phyloP scores from a whole-genome alignment of 2,113 vertebrate species.

The Poicephalus gulielmi region DNA sequence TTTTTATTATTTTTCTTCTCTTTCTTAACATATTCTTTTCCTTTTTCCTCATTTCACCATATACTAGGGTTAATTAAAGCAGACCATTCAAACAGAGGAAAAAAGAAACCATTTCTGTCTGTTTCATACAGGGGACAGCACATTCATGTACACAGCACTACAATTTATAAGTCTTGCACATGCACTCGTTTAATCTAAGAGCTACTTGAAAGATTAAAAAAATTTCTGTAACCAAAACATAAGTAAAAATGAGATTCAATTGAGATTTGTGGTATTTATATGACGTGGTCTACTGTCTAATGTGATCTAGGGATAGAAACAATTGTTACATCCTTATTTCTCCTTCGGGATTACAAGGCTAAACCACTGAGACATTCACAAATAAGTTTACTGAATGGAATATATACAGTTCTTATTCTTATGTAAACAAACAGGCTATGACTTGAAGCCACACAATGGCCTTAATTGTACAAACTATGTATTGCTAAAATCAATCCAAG shows the following conservation, averaged over 20 bases:
- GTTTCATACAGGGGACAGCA: not conserved
- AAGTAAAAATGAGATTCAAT: not conserved
- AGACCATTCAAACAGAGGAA: not conserved
- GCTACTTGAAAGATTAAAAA: not conserved
- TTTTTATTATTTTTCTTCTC: not conserved
- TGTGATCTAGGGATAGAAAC: not conserved
- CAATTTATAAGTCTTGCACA: not conserved
- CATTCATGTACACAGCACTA: not conserved
- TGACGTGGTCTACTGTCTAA: constrained; percentile 2
- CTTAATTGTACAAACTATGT: constrained; percentile 63
- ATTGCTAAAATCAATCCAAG: constrained; percentile 62
- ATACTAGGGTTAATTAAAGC: not conserved
- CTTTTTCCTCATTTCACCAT: not conserved
- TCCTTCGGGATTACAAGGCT: not conserved
- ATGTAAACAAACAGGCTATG: constrained; percentile 69
- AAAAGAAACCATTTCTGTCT: not conserved
- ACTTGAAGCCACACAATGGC: constrained; percentile 59
- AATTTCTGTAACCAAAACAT: not conserved
- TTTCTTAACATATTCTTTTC: not conserved
- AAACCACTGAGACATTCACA: constrained; percentile 48
- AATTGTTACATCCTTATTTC: constrained; percentile 28
- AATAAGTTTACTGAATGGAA: constrained; percentile 56
- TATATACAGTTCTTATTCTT: constrained; percentile 57
- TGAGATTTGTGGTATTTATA: constrained; percentile 27
- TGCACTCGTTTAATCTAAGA: not conserved